Evolutionary conservation across 1,140 invertebrate species (phyloP).

Genomic region (Trypoxylus dichotomus): DNA sequence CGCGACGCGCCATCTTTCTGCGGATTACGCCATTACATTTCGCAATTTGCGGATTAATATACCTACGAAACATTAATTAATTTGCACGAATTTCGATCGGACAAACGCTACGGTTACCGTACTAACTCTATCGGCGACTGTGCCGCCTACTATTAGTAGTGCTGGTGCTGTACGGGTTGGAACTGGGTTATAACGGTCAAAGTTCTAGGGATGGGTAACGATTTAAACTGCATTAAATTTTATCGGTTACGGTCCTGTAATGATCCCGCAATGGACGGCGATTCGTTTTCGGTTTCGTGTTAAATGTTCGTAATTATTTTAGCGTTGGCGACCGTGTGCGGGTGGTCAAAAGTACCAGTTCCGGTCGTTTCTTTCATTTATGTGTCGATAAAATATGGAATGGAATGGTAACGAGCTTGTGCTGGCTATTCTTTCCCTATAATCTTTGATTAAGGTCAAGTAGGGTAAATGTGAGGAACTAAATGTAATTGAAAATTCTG

Average conservation of each 20-base stretch:
- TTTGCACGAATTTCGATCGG: neutral
- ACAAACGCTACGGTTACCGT: neutral
- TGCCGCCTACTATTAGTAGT: too few species aligned
- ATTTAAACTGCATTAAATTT: constrained; percentile 31
- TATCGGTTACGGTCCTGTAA: constrained; percentile 25
- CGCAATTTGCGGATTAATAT: constrained; percentile 24
- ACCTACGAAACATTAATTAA: constrained; percentile 25
- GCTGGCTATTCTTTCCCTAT: too few species aligned
- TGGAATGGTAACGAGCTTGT: neutral
- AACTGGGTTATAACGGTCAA: neutral
- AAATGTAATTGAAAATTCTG: too few species aligned
- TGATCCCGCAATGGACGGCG: neutral
- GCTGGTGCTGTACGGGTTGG: neutral
- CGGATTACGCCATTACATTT: constrained; percentile 21
- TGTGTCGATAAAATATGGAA: neutral
- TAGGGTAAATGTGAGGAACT: too few species aligned
- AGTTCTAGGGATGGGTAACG: neutral
- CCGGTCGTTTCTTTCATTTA: neutral
- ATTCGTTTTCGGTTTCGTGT: constrained; percentile 1
- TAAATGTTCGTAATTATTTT: constrained; percentile 1
- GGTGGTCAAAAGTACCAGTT: neutral
- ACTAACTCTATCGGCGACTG: too few species aligned
- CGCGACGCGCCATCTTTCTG: neutral
- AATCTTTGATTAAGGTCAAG: too few species aligned
- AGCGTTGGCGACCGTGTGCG: too few species aligned